Evolutionary conservation across 2,797 vertebrate genomes (phyloP).

Genomic region (Gastrophryne carolinensis): DNA sequence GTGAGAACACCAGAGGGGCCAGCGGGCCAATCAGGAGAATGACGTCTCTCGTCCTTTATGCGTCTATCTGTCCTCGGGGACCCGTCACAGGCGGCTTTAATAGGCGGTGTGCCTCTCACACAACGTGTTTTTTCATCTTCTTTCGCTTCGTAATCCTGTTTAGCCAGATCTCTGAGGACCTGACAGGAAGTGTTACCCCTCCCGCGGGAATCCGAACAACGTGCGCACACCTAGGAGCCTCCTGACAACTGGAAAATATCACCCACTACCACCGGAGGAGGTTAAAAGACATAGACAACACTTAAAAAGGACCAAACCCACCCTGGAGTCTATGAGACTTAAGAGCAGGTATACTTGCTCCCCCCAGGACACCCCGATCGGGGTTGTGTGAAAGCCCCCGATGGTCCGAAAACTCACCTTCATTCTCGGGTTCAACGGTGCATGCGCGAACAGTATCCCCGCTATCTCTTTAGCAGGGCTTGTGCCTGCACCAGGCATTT

Average conservation of each 20-base stretch:
- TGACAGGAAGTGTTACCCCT: not conserved
- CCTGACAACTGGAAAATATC: not conserved
- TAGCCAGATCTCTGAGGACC: constrained; percentile 5
- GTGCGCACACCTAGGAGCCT: not conserved
- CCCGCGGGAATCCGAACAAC: not conserved
- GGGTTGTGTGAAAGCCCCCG: no score
- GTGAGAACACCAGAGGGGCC: not conserved
- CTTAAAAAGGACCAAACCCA: no score
- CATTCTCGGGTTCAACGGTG: no score
- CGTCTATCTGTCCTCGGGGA: constrained; percentile 16
- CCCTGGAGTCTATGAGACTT: no score
- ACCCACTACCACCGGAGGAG: no score
- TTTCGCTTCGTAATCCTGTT: not conserved
- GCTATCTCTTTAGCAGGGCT: no score
- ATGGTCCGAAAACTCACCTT: no score
- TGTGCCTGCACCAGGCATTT: no score
- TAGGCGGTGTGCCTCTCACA: not conserved
- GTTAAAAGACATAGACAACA: no score
- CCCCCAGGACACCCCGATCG: no score
- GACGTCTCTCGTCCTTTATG: constrained; percentile 27
- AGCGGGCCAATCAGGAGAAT: constrained; percentile 1
- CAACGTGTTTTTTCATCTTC: not conserved
- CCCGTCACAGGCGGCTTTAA: not conserved
- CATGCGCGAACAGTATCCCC: no score
- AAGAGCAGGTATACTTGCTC: no score